These are phyloP conservation scores for Pandemis corylana DNA, from an alignment of 2,888 invertebrate genomes.

Conservation along the genomic window DNA sequence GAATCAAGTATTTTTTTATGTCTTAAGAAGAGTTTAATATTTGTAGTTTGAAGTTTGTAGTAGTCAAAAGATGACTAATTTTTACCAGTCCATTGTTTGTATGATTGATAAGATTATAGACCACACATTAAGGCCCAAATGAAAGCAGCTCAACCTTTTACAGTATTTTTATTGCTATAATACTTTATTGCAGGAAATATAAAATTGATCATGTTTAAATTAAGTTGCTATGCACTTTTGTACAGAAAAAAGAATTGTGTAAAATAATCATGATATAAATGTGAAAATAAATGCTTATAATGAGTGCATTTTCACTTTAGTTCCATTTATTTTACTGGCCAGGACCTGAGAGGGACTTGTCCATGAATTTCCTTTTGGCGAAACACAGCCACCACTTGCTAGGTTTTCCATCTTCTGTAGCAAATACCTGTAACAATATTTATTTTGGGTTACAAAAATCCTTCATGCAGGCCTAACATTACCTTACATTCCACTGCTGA, in stretches of 20 bases:
- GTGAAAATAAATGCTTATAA: conserved; percentile 47
- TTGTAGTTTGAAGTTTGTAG: not conserved
- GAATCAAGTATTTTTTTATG: not conserved
- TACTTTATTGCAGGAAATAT: conserved; percentile 17
- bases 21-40: too few species aligned
- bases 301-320: conserved; percentile 12
- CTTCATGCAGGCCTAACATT: not conserved
- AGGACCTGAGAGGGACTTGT: conserved; percentile 96
- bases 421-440: conserved; percentile 86
- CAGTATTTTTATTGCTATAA: conserved; percentile 31
- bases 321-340: conserved; percentile 86
- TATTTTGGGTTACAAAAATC: conserved; percentile 10
- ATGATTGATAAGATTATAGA: not conserved
- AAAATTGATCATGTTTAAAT: conserved; percentile 18
- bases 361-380: conserved; percentile 99
- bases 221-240: conserved; percentile 24
- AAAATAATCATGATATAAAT: conserved; percentile 23
- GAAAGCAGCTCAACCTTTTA: conserved; percentile 9
- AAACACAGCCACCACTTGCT: conserved; percentile 99
- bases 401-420: conserved; percentile 95
- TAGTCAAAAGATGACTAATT: not conserved
- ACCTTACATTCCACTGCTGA: too few species aligned
- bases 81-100: not conserved
- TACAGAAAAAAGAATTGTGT: conserved; percentile 20
- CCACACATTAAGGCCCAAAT: conserved; percentile 7